These are phyloP conservation scores for Probosciger aterrimus DNA, from an alignment of 2,113 vertebrate species.

Conservation along the genomic window DNA sequence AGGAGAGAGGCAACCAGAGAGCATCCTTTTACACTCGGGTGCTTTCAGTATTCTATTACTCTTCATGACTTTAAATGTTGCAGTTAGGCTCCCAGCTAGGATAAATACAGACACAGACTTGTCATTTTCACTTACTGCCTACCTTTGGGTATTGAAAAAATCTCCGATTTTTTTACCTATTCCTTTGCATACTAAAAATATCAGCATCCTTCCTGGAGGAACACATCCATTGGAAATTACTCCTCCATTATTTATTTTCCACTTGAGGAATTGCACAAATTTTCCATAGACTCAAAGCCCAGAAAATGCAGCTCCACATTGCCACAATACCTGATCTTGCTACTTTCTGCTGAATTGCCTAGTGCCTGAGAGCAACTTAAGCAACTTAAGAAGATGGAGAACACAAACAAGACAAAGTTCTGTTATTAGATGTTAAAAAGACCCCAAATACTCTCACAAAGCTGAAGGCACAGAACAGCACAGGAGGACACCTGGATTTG, in stretches of 20 bases:
- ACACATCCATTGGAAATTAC: not conserved
- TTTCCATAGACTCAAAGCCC: not conserved
- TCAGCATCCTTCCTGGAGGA: not conserved
- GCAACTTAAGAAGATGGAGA: not conserved
- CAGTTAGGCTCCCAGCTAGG: not conserved
- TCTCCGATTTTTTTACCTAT: not conserved
- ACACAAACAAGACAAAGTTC: not conserved
- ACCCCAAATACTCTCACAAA: accelerated
- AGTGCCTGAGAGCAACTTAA: not conserved
- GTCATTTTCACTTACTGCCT: not conserved
- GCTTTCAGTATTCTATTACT: not conserved
- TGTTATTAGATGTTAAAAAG: not conserved
- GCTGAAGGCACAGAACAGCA: accelerated
- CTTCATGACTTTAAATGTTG: not conserved
- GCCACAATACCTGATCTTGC: not conserved
- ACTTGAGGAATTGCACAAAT: not conserved
- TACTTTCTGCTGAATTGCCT: not conserved
- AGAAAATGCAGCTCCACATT: not conserved
- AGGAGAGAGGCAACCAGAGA: not conserved
- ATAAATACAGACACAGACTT: not conserved
- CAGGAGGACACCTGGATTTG: not conserved
- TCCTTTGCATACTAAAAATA: not conserved
- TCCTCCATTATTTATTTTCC: not conserved
- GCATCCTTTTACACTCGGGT: not conserved
- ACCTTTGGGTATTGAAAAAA: not conserved